Evolutionary conservation across 2,797 vertebrate species (phyloP), one percentile per base, ranked within the genome.

Genomic region (Anolis apletophallus): DNA sequence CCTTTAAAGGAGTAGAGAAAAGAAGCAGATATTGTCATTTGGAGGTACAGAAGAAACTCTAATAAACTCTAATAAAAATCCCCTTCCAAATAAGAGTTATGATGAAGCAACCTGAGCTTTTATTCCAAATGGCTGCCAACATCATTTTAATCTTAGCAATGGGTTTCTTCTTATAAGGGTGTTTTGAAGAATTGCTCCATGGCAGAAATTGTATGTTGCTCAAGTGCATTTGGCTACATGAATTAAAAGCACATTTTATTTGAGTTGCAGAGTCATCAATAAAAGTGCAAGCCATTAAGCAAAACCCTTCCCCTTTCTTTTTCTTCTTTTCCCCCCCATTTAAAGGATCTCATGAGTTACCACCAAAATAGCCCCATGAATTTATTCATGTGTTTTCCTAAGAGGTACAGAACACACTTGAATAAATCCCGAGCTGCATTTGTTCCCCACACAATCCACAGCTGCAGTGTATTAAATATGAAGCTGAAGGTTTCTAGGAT

Each of bases 61-160:
- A 59, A 81, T 89, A 87, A 91, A 92, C 46, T 46, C 46, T 46
- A 46, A 46, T 46, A 92, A 64, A 64, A 64, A 64, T 72, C 71
- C 52, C n/a, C 69, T 81, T 92, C 88, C 84, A 89, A 90, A 87
- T 64, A 91, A 87, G 86, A 86, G 68, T 89, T 88, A 89, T 81
- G 84, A 93, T 84, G 91, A 92, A 92, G 87, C 83, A 87, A 91
- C 75, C 86, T 90, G 75, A 89, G 88, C 75, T 89, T 69, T 84
- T 75, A 87, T 92, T 92, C 88, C 86, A 74, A 92, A 89, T 89
- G 57, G 16, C 68, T 92, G 84, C 76, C 83, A 93, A 90, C 64
- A 87, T 86, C 68, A 90, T 92, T 86, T 87, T 89, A 91, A 91
- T 73, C 87, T 80, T 69, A 19, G 50, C 73, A 80, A 76, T 74